Conservation (phyloP, 2,113 vertebrate genomes). For the Poecile atricapillus region DNA sequence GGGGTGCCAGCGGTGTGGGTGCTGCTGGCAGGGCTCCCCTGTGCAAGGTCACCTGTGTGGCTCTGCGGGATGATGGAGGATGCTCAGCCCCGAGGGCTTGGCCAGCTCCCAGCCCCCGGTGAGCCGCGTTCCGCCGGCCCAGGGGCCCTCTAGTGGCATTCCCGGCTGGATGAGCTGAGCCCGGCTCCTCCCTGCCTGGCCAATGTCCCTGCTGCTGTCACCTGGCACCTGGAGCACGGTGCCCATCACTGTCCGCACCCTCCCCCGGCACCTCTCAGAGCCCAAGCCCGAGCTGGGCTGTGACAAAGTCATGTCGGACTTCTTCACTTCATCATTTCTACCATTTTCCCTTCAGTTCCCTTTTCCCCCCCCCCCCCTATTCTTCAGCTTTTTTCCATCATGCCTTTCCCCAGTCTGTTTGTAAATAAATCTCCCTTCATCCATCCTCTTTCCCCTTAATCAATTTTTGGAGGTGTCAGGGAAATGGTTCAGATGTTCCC, state of each 20-base stretch:
- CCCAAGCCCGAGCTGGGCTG: fast-evolving
- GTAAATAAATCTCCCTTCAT: neutral
- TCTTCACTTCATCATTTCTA: neutral
- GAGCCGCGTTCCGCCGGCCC: neutral
- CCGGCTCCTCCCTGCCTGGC: neutral
- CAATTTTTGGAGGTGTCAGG: neutral
- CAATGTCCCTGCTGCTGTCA: fast-evolving
- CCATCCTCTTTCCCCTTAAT: neutral
- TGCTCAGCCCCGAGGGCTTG: neutral
- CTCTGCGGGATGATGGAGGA: neutral
- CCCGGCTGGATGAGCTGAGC: neutral
- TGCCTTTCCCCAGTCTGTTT: neutral
- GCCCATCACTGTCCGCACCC: neutral
- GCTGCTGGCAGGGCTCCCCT: neutral
- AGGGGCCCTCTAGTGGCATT: conserved; percentile 40
- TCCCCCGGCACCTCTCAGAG: neutral
- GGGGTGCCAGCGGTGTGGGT: fast-evolving
- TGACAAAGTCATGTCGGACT: neutral
- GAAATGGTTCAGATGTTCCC: neutral
- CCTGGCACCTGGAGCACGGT: fast-evolving
- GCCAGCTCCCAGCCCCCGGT: neutral
- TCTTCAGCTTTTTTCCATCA: neutral
- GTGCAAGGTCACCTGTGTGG: neutral
- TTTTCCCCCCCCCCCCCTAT: neutral
- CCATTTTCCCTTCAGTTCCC: neutral